Evolutionary conservation across 2,797 vertebrate genomes (phyloP).

Genomic region (Schizothorax lantsangensis): DNA sequence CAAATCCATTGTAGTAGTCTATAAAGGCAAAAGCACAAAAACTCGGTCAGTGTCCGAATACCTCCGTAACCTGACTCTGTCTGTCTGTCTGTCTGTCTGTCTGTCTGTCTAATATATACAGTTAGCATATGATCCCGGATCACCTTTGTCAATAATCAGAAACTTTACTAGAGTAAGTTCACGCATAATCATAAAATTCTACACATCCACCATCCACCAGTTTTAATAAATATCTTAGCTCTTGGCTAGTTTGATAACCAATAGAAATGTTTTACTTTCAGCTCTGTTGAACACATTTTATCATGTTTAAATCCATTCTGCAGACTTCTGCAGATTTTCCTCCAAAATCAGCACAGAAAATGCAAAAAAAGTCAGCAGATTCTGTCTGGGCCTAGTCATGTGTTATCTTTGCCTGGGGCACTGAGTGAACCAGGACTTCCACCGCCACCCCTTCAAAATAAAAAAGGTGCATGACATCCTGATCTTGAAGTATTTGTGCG

Average conservation of each 20-base stretch:
- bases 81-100: too few relatives aligned
- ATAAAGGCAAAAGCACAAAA: too few relatives aligned
- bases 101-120: neutral
- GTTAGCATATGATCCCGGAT: neutral
- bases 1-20: too few relatives aligned
- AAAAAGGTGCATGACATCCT: constrained; percentile 12
- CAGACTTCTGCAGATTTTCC: constrained; percentile 5
- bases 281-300: neutral
- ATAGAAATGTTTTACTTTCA: neutral
- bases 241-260: constrained; percentile 2
- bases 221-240: neutral
- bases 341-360: constrained; percentile 1
- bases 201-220: neutral
- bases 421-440: neutral
- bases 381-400: neutral
- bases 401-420: constrained; percentile 24
- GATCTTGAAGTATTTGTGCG: constrained; percentile 6
- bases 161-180: neutral
- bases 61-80: too few relatives aligned
- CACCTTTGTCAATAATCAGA: neutral
- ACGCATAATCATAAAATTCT: neutral
- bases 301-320: constrained; percentile 8
- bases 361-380: constrained; percentile 5
- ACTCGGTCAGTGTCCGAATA: too few relatives aligned
- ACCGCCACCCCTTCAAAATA: neutral